Percentiles rank a stretch among this genome's conserved stretches.
phyloP scores from a whole-genome alignment of 2,113 vertebrate genomes.

The Callospermophilus lateralis region DNA sequence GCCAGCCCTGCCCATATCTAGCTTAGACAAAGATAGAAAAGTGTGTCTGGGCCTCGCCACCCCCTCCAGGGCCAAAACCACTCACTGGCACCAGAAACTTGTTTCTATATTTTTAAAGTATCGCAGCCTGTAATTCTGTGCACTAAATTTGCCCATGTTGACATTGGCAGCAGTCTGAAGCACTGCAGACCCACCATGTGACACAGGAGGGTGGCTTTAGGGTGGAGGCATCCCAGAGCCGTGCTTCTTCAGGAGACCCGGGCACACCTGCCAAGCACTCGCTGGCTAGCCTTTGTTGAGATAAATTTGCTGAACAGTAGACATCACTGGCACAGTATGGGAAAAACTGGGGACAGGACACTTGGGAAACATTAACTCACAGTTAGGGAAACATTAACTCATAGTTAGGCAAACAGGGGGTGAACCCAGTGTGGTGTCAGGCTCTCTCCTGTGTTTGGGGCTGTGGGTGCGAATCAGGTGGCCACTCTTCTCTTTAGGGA shows the following conservation, averaged over 20 bases:
- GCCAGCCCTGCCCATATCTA: not conserved
- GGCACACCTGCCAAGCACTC: not conserved
- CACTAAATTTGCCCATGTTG: not conserved
- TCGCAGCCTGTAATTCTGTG: constrained; percentile 34
- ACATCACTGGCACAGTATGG: not conserved
- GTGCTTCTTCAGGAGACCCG: not conserved
- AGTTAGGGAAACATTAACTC: no score
- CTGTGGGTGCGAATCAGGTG: not conserved
- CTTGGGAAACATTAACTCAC: not conserved
- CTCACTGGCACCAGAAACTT: not conserved
- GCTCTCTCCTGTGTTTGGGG: not conserved
- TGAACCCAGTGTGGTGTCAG: not conserved
- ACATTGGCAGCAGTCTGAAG: not conserved
- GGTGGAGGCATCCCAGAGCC: not conserved
- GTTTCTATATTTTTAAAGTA: constrained; percentile 54
- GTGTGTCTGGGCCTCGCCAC: not conserved
- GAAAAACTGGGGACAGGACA: not conserved
- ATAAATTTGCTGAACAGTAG: not conserved
- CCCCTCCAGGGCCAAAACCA: not conserved
- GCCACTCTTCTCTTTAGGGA: no score
- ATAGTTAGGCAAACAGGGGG: not conserved
- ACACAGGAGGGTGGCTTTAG: not conserved
- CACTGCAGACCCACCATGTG: not conserved
- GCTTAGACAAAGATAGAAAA: constrained; percentile 59
- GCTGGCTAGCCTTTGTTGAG: not conserved